phyloP scores from a whole-genome alignment of 2,113 vertebrate species.

The Dolichotis patagonum region DNA sequence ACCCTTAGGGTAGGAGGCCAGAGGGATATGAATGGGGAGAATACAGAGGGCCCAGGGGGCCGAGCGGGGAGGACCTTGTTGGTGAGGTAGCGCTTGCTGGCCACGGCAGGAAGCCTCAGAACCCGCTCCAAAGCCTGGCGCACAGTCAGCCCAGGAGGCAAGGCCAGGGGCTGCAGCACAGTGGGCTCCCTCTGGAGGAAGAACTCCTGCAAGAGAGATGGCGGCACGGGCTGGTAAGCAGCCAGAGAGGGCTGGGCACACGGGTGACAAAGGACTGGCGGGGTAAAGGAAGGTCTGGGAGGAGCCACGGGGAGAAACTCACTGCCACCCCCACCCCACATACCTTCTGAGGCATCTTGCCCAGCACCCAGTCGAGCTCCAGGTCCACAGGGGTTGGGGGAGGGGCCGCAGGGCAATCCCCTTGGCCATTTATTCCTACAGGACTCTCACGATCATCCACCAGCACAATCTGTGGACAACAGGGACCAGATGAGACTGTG shows the following conservation, averaged over 20 bases:
- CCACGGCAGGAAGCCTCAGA: conserved; percentile 92
- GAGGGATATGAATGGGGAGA: neutral
- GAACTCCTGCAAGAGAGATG: conserved; percentile 86
- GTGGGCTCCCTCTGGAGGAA: conserved; percentile 81
- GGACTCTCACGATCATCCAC: conserved; percentile 68
- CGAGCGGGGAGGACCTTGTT: conserved; percentile 90
- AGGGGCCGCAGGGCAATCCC: neutral
- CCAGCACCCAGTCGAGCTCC: conserved; percentile 94
- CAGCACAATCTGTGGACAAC: conserved; percentile 63
- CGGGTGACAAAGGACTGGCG: neutral
- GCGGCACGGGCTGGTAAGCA: neutral
- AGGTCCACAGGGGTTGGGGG: conserved; percentile 90
- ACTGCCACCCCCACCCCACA: too few relatives aligned
- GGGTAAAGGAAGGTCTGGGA: neutral
- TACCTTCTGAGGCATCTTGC: conserved; percentile 96
- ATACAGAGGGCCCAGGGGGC: neutral
- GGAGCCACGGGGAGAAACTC: neutral
- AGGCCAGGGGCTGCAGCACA: conserved; percentile 82
- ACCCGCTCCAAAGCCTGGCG: conserved; percentile 90
- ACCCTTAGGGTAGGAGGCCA: neutral
- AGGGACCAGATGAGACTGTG: conserved; percentile 18
- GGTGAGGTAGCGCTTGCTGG: conserved; percentile 96
- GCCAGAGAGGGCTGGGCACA: neutral
- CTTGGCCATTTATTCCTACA: neutral
- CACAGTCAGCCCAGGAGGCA: conserved; percentile 88